Evolutionary conservation across 1,140 invertebrate species (phyloP).

Genomic region (Atta texana): DNA sequence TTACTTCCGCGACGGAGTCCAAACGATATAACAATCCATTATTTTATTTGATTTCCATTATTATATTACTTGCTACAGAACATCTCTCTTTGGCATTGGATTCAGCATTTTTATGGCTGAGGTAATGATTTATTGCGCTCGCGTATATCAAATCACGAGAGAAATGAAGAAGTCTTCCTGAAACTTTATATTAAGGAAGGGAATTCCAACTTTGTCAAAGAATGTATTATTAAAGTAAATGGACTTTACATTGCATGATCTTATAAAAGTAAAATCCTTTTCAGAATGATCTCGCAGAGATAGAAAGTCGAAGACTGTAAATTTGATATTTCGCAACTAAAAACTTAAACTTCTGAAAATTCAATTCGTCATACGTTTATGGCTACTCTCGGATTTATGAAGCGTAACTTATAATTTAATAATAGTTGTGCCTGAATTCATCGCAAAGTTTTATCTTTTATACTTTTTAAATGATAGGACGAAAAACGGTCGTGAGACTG

Average conservation of each 20-base stretch:
- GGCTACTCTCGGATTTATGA: not conserved
- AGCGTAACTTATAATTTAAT: constrained; percentile 43
- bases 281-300: not conserved
- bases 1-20: not conserved
- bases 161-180: not conserved
- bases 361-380: not conserved
- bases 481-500: not conserved
- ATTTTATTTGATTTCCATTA: not conserved
- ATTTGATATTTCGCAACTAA: not conserved
- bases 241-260: not conserved
- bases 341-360: not conserved
- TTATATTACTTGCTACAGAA: no score
- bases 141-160: not conserved
- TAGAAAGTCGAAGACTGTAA: not conserved
- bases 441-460: constrained; percentile 6
- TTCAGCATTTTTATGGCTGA: not conserved
- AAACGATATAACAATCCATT: constrained; percentile 24
- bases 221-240: not conserved
- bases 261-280: constrained; percentile 15
- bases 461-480: constrained; percentile 1
- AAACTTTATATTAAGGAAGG: not conserved
- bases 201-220: not conserved
- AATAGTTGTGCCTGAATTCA: constrained; percentile 19
- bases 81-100: not conserved
- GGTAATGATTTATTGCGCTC: not conserved